Evolutionary conservation across 2,113 vertebrate genomes (phyloP), one percentile per base, ranked within the genome.

Genomic region (Amblyopsis rosae): DNA sequence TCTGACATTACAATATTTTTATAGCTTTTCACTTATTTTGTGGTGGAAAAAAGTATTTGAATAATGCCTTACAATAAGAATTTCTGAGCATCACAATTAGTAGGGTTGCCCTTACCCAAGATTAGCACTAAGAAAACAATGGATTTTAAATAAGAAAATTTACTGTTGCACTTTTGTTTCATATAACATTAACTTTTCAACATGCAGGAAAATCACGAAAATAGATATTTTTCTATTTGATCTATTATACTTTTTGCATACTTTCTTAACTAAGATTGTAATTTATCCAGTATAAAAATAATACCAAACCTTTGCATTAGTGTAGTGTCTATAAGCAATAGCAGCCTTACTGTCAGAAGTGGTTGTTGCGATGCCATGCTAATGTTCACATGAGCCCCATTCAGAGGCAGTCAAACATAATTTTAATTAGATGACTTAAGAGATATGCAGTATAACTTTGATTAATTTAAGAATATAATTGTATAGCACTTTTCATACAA

Each of bases 141-240:
- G 73, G 58, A 72, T 72, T 89, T 81, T 83, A 79, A 26, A 32
- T 6, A 41, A 17, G 13, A 79, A 19, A 66, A 53, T 83, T 72
- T 70, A 56, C 47, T 59, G 35, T 77, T 89, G 87, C 87, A 89
- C 86, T 87, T 88, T 87, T 26, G 26, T 84, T 83, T 81, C 86
- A 79, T 77, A 82, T 80, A 80, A 82, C 80, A 76, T 85, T 74
- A 70, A 51, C 56, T 83, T 82, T 74, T 72, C 63, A 74, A 81
- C 79, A 72, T 84, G 86, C 82, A 87, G 74, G 87, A 90, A 87
- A 88, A 90, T 91, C 87, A 86, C 89, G 71, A 81, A 87, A 81
- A 83, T 16, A 62, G 7, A 55, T 87, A 90, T 90, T 90, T 91
- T 92, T 92, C 77, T 93, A 88, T 83, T 77, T 66, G 73, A 79